Evolutionary conservation across 2,888 invertebrate species (phyloP), one percentile per base, ranked within the genome.

Genomic region (Lycophotia porphyrea): DNA sequence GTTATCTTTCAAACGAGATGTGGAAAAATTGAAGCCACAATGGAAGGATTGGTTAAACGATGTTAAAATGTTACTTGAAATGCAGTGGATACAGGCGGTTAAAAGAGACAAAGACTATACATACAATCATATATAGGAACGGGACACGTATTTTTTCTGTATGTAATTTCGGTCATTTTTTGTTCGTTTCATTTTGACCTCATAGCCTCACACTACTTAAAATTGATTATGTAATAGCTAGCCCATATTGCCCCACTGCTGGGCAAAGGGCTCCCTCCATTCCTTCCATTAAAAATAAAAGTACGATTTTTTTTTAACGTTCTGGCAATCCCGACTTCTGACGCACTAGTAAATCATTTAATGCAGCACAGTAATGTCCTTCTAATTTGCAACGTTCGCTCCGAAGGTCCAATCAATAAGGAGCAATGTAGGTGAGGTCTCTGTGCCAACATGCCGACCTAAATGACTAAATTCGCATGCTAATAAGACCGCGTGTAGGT

Each of bases 381-480:
- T 81, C 58, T 66, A 65, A 66, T 81, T 71, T 55, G 69, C 76
- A 84, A 81, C 47, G 82, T 36, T 72, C 71, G 66, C 65, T 64
- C 11, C 80, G 88, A 93, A 92, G 92, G 91, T 91, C 84, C 80
- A 76, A 81, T 90, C 75, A 84, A 91, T 92, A 92, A 89, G 90
- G 91, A 89, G 81, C 52, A 72, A 80, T 79, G 93, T 93, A 90
- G 93, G 93, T 89, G 91, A 87, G 77, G 80, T 87, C 89, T 91
- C 89, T 87, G 89, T 90, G 88, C 86, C 86, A 88, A 91, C 88
- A 83, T 82, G 85, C 88, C 91, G 93, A 93, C 94, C 93, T 90
- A 90, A 94, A 94, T 94, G 89, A 87, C 93, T 92, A 93, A 90
- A 93, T 82, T 80, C 76, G 65, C 89, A 93, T 93, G 93, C 82